These are phyloP conservation scores for Turritopsis dohrnii DNA, from an alignment of 30 jellyfish, hydroid and myxozoan genomes.

Conservation along the genomic window DNA sequence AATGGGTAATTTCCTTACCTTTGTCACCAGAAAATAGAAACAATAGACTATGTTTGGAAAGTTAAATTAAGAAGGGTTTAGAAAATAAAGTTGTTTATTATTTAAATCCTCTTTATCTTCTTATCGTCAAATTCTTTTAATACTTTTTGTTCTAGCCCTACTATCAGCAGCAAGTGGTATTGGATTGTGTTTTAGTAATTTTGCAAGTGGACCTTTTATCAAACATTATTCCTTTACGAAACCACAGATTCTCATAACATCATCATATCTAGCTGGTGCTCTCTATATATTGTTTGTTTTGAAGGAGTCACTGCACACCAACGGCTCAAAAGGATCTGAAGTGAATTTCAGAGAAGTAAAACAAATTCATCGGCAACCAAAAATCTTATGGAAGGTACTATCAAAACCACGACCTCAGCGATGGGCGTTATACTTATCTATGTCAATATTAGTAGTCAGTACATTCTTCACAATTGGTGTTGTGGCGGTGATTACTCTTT, in stretches of 20 bases:
- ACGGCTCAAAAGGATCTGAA: neutral
- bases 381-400: conserved; percentile 5
- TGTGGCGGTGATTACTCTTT: conserved; percentile 37
- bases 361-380: conserved; percentile 4
- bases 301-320: conserved; percentile 41
- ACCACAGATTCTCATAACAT: conserved; percentile 44
- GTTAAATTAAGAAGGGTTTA: neutral
- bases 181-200: conserved; percentile 47
- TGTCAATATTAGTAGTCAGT: neutral
- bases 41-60: too few species aligned
- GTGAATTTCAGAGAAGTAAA: neutral
- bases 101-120: too few species aligned
- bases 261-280: conserved; percentile 28
- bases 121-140: too few species aligned
- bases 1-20: conserved; percentile 33
- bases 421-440: neutral
- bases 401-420: neutral
- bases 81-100: too few species aligned
- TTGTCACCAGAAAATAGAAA: too few species aligned
- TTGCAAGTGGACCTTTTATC: conserved; percentile 57
- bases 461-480: conserved; percentile 8
- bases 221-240: conserved; percentile 31
- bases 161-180: conserved; percentile 57
- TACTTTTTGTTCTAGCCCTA: conserved; percentile 39
- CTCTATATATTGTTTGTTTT: conserved; percentile 44